Percentiles rank a stretch among this genome's conserved stretches.
phyloP scores from a whole-genome alignment of 2,888 invertebrate genomes.

The Eustalomyia histrio region DNA sequence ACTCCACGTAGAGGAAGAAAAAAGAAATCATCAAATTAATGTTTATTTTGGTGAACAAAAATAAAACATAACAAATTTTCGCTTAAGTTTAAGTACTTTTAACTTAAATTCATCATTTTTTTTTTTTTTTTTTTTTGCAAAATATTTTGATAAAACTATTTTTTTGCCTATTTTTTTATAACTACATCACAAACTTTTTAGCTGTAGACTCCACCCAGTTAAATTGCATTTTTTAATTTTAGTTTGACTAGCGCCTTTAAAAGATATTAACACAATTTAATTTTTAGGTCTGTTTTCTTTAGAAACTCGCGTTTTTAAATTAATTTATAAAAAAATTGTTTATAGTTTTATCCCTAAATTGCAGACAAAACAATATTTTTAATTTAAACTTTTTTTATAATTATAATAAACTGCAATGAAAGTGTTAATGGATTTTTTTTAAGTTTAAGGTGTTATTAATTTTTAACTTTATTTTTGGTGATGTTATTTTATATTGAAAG shows the following conservation, averaged over 20 bases:
- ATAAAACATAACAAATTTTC: constrained; percentile 33
- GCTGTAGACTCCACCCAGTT: constrained; percentile 49
- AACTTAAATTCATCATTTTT: constrained; percentile 42
- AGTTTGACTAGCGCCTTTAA: constrained; percentile 20
- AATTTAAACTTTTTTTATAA: background rate
- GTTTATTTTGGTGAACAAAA: background rate
- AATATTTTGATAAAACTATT: constrained; percentile 33
- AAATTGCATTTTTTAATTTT: background rate
- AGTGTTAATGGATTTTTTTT: constrained; percentile 62
- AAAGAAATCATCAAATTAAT: constrained; percentile 1
- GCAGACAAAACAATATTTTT: background rate
- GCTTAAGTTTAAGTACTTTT: constrained; percentile 35
- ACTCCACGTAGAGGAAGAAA: constrained; percentile 8
- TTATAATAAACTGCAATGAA: constrained; percentile 37
- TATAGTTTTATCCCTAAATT: constrained; percentile 14
- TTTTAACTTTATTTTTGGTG: background rate
- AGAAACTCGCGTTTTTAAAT: constrained; percentile 57
- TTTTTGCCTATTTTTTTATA: constrained; percentile 20
- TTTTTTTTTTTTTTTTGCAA: background rate
- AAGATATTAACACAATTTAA: constrained; percentile 31
- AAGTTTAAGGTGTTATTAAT: background rate
- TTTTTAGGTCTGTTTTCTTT: constrained; percentile 29
- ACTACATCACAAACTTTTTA: background rate
- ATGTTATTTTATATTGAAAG: no score
- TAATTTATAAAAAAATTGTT: constrained; percentile 24